These are phyloP conservation scores for Neofelis nebulosa DNA, from an alignment of 2,113 vertebrate species.

Conservation along the genomic window DNA sequence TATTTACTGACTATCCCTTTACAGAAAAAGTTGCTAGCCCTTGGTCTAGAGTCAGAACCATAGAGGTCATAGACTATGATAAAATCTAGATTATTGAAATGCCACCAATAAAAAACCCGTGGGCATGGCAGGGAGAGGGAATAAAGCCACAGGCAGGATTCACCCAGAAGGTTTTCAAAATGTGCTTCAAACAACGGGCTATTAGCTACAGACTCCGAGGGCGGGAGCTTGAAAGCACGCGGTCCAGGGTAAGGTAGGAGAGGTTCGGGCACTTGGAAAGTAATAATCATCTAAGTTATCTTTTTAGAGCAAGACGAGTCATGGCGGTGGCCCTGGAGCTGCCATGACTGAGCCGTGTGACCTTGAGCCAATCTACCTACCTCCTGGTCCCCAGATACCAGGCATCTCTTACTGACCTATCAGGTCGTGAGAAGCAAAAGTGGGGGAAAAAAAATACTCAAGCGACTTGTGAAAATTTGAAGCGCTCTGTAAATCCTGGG, in stretches of 20 bases:
- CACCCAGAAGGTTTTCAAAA: neutral
- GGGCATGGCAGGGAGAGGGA: neutral
- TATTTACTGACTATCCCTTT: neutral
- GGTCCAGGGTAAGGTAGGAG: neutral
- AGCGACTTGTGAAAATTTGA: neutral
- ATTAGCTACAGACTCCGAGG: too few species aligned
- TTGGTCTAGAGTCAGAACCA: neutral
- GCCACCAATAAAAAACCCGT: neutral
- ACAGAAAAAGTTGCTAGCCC: neutral
- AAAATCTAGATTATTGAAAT: neutral
- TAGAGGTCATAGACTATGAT: neutral
- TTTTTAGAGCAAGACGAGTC: neutral
- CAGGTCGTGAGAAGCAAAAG: neutral
- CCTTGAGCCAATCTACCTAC: neutral
- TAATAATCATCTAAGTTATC: neutral
- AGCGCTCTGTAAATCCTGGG: neutral
- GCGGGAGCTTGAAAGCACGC: neutral
- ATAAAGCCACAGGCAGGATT: neutral
- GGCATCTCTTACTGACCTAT: neutral
- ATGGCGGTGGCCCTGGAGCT: neutral
- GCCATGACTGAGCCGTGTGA: neutral
- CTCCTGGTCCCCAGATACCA: neutral
- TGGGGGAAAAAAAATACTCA: accelerated
- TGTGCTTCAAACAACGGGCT: neutral
- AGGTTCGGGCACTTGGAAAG: neutral